Conservation (phyloP, 2,797 vertebrate species). For the Heterohyrax brucei region DNA sequence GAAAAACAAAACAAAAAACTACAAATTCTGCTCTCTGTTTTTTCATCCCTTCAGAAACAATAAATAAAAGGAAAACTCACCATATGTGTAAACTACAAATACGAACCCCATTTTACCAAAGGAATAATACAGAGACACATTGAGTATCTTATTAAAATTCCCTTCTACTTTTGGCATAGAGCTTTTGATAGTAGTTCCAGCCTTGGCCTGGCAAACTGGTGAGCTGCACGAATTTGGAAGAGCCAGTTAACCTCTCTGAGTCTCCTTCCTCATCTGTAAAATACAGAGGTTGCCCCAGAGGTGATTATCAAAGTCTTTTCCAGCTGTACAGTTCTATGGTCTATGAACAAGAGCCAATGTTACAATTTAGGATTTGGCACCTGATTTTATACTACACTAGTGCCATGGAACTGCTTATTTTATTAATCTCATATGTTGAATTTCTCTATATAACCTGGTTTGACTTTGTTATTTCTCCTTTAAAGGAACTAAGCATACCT, state of each 20-base stretch:
- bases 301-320: constrained; percentile 74
- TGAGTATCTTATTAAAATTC: constrained; percentile 30
- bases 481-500: constrained; percentile 64
- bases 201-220: constrained; percentile 55
- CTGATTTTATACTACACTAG: constrained; percentile 56
- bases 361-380: constrained; percentile 77
- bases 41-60: neutral
- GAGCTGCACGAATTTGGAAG: constrained; percentile 45
- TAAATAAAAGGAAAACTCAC: neutral
- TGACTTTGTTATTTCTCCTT: constrained; percentile 75
- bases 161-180: constrained; percentile 34
- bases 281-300: constrained; percentile 64
- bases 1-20: neutral
- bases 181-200: neutral
- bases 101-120: neutral
- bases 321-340: constrained; percentile 66
- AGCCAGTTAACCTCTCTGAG: constrained; percentile 57
- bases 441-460: constrained; percentile 53
- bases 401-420: constrained; percentile 50
- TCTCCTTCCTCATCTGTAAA: constrained; percentile 71
- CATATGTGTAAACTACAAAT: neutral
- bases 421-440: constrained; percentile 74
- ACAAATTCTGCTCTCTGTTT: neutral
- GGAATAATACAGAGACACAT: neutral
- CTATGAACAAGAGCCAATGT: constrained; percentile 67